Base-by-base conservation (phyloP, 2,797 vertebrate species). In the Myripristis murdjan region DNA sequence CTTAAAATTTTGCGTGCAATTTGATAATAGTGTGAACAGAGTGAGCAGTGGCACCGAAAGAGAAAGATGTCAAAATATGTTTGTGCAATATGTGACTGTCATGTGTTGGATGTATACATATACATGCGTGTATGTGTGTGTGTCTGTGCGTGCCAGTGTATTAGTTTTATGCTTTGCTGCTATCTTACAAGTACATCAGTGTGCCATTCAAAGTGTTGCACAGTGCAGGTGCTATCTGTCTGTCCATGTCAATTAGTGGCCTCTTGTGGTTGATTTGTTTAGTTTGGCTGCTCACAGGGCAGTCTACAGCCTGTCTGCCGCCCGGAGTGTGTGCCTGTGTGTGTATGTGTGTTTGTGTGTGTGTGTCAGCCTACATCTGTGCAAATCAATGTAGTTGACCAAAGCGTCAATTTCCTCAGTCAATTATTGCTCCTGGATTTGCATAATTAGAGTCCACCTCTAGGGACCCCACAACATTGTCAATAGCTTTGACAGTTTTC, bases 191-290 rank as follows among this genome's bases (percentile, higher is more conserved):
- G 49, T 6, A 44, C 1, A 41, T 52, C 46, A 49, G 49, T 56
- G 11, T 2, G 18, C 4, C 35, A 20, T 56, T 18, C n/a, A 35
- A 31, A 6, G 20, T 20, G 31, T n/a, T 37, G n/a, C 5, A 37
- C 31, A 18, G 3, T 33, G 9, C 28, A 55, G 33, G 9, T 55
- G 53, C 39, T 58, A 44, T 20, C 52, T 35, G 52, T 22, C 39
- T 53, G 18, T 37, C 48, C 41, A 52, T 35, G 68, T 49, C 28
- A 55, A 54, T 16, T 39, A 49, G 68, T 60, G 74, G 31, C 54
- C 61, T 55, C 67, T 48, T 54, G 68, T 70, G 68, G 54, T 52
- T 39, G 33, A 49, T 47, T 35, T 37, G 33, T 23, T 15, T 59
- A 22, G 44, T 49, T 24, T 16, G 64, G 12, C 14, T 55, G 64